Percentiles rank a stretch among this genome's conserved stretches.
phyloP scores from a whole-genome alignment of 2,888 invertebrate species.

The Caenorhabditis panamensis region DNA sequence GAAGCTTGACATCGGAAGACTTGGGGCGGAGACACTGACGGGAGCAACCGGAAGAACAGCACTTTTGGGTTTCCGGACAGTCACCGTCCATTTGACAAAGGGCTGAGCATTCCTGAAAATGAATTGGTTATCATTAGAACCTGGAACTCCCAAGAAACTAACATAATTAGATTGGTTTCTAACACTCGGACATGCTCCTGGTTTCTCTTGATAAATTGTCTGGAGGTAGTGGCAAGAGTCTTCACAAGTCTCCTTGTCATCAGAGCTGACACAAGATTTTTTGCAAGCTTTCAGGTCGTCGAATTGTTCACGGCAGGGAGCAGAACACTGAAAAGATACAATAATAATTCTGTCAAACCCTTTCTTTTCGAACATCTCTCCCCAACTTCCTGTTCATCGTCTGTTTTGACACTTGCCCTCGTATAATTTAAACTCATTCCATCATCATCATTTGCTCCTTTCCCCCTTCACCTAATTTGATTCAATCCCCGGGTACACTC shows the following conservation, averaged over 20 bases:
- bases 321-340: constrained; percentile 78
- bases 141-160: constrained; percentile 35
- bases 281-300: constrained; percentile 62
- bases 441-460: constrained; percentile 27
- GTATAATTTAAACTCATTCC: constrained; percentile 19
- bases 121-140: no score
- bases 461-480: constrained; percentile 4
- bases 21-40: constrained; percentile 71
- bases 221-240: constrained; percentile 81
- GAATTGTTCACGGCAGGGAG: constrained; percentile 76
- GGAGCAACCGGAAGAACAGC: constrained; percentile 81
- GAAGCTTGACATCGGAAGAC: constrained; percentile 62
- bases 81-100: constrained; percentile 81
- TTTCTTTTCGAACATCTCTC: background rate
- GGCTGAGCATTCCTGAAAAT: constrained; percentile 81
- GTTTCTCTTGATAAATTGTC: constrained; percentile 78
- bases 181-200: constrained; percentile 81
- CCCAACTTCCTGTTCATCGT: background rate
- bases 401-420: constrained; percentile 4
- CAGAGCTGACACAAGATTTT: constrained; percentile 39
- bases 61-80: constrained; percentile 81
- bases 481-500: constrained; percentile 5
- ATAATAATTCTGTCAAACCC: no score
- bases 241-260: constrained; percentile 71
- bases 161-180: constrained; percentile 65